Percentiles rank a stretch among this genome's conserved stretches.
Conservation (phyloP, 1,140 invertebrate species). For the Physella acuta region DNA sequence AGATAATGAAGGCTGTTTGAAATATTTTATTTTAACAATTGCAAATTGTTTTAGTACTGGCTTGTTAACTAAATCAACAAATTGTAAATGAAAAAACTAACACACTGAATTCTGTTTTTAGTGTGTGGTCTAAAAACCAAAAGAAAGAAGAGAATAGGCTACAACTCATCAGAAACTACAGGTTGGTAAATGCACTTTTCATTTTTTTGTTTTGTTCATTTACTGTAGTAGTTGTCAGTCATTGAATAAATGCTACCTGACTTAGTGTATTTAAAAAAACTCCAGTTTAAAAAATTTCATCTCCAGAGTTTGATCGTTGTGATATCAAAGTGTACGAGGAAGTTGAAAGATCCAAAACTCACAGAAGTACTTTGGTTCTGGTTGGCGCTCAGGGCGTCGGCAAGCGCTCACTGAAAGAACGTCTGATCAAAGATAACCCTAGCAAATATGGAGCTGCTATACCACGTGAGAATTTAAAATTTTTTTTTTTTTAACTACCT, state of each 20-base stretch:
- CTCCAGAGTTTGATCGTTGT: constrained; percentile 84
- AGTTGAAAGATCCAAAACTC: constrained; percentile 91
- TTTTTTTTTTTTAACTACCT: too few relatives aligned
- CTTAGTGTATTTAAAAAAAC: background rate
- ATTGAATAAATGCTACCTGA: background rate
- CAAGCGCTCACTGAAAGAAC: constrained; percentile 87
- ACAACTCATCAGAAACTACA: constrained; percentile 73
- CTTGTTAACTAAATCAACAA: too few relatives aligned
- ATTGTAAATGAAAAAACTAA: too few relatives aligned
- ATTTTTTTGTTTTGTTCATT: constrained; percentile 6
- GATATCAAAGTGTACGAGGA: constrained; percentile 94
- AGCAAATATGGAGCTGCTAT: constrained; percentile 86
- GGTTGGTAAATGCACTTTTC: constrained; percentile 17
- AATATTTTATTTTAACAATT: too few relatives aligned
- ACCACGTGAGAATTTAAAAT: constrained; percentile 90
- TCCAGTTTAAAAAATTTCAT: constrained; percentile 22
- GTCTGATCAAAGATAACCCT: constrained; percentile 87
- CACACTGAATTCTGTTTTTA: constrained; percentile 39
- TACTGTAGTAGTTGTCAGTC: background rate
- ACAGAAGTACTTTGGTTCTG: constrained; percentile 81
- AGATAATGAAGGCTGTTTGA: too few relatives aligned
- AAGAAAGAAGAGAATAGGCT: constrained; percentile 93
- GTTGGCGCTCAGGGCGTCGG: constrained; percentile 93
- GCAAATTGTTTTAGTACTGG: too few relatives aligned
- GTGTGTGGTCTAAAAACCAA: constrained; percentile 68